Evolutionary conservation across 2,888 invertebrate genomes (phyloP).

Genomic region (Caenorhabditis sulstoni): DNA sequence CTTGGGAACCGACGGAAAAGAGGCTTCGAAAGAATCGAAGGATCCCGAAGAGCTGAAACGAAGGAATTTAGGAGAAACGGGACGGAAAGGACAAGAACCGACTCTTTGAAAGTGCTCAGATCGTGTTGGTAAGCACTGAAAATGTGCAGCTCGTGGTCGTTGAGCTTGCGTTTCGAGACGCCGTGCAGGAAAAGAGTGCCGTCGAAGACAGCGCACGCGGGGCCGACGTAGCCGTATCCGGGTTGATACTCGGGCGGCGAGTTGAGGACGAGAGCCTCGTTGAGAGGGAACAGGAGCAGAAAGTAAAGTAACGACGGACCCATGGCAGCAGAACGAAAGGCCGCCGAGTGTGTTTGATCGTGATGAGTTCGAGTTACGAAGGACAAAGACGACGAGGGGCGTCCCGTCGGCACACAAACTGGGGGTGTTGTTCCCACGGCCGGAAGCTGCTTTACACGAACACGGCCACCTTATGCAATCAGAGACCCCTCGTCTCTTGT

Average conservation of each 20-base stretch:
- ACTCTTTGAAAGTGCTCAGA: constrained; percentile 64
- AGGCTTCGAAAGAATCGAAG: constrained; percentile 55
- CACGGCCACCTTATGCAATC: constrained; percentile 81
- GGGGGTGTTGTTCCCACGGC: constrained; percentile 57
- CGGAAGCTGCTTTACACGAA: constrained; percentile 65
- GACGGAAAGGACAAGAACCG: neutral
- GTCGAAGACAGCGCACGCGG: constrained; percentile 69
- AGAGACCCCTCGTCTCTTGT: constrained; percentile 42
- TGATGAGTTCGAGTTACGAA: constrained; percentile 84
- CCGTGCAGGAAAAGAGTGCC: constrained; percentile 66
- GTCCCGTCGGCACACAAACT: constrained; percentile 42
- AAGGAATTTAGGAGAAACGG: constrained; percentile 28
- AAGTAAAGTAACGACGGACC: constrained; percentile 33
- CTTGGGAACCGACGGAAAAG: constrained; percentile 62
- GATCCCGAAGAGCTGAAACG: neutral
- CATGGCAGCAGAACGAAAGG: constrained; percentile 28
- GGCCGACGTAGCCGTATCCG: constrained; percentile 82
- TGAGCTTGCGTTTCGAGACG: constrained; percentile 58
- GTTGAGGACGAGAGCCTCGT: constrained; percentile 19
- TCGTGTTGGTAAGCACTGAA: constrained; percentile 63
- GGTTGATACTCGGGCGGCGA: constrained; percentile 80
- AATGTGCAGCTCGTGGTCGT: constrained; percentile 51
- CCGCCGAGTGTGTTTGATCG: constrained; percentile 64
- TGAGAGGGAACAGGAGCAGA: constrained; percentile 18
- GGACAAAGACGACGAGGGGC: constrained; percentile 38